Evolutionary conservation across 2,888 invertebrate genomes (phyloP).

Genomic region (Molorchus minor): DNA sequence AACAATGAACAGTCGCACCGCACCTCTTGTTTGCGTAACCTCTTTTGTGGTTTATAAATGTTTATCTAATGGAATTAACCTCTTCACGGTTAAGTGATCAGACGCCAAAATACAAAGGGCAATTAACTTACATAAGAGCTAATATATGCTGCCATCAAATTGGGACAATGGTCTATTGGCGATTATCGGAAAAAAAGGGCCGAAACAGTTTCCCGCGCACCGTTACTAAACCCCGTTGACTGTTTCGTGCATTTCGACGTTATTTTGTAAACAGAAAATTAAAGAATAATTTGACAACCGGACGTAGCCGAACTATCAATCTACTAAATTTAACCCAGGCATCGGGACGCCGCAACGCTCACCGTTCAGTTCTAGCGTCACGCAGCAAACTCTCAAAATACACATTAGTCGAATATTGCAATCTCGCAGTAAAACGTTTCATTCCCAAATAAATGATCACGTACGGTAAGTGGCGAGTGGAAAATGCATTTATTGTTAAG

Average conservation of each 20-base stretch:
- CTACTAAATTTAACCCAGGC: constrained; percentile 57
- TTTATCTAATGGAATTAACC: constrained; percentile 17
- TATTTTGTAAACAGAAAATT: constrained; percentile 51
- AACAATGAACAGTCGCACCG: constrained; percentile 4
- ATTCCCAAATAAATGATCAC: constrained; percentile 27
- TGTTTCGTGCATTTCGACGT: constrained; percentile 39
- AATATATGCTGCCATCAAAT: constrained; percentile 2
- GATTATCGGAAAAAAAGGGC: constrained; percentile 9
- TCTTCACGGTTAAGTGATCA: constrained; percentile 5
- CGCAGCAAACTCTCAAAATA: constrained; percentile 45
- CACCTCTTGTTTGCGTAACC: constrained; percentile 11
- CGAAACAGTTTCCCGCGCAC: constrained; percentile 27
- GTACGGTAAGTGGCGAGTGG: constrained; percentile 32
- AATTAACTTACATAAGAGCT: constrained; percentile 21
- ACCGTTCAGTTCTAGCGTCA: constrained; percentile 39
- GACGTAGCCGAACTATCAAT: constrained; percentile 57
- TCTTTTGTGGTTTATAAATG: constrained; percentile 24
- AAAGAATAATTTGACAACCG: constrained; percentile 57
- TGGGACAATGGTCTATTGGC: not conserved
- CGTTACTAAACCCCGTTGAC: not conserved
- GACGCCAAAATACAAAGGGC: constrained; percentile 15
- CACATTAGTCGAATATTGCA: constrained; percentile 41
- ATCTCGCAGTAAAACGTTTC: constrained; percentile 36
- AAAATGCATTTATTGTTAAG: constrained; percentile 19
- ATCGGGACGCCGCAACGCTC: constrained; percentile 43